These are phyloP conservation scores for Ageneiosus marmoratus DNA, from an alignment of 2,113 vertebrate genomes.

Conservation along the genomic window DNA sequence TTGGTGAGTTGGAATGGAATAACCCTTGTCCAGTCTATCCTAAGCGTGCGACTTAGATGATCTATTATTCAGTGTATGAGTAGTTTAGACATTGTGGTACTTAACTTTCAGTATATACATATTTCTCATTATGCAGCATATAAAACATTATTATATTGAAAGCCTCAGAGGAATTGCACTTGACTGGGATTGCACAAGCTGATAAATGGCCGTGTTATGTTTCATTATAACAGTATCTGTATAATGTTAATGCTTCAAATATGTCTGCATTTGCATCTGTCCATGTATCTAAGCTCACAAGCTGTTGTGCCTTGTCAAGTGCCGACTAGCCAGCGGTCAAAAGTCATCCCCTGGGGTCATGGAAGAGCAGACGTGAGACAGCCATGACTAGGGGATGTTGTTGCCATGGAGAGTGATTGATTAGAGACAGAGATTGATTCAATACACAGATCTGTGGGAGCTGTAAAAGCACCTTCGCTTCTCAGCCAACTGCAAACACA, in stretches of 20 bases:
- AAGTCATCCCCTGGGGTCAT: not conserved
- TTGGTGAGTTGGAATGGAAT: too few relatives aligned
- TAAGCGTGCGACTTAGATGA: not conserved
- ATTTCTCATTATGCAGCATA: not conserved
- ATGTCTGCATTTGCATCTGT: not conserved
- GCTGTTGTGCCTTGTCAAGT: not conserved
- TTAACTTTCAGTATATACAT: not conserved
- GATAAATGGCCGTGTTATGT: not conserved
- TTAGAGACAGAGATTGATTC: constrained; percentile 25
- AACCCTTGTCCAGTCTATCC: too few relatives aligned
- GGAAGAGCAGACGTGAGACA: constrained; percentile 18
- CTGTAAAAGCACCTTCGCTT: not conserved
- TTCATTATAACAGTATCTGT: not conserved
- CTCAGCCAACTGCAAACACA: not conserved
- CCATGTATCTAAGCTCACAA: not conserved
- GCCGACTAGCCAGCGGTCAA: not conserved
- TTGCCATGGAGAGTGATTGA: constrained; percentile 7
- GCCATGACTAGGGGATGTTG: too few relatives aligned
- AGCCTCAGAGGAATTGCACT: not conserved
- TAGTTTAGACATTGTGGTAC: not conserved
- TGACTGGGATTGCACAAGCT: not conserved
- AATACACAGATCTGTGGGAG: not conserved
- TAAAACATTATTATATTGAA: not conserved
- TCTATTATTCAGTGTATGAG: not conserved
- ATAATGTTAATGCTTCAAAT: not conserved